Evolutionary conservation across 92 coral and sea anemone genomes (phyloP).

Genomic region (Zoanthus sociatus): DNA sequence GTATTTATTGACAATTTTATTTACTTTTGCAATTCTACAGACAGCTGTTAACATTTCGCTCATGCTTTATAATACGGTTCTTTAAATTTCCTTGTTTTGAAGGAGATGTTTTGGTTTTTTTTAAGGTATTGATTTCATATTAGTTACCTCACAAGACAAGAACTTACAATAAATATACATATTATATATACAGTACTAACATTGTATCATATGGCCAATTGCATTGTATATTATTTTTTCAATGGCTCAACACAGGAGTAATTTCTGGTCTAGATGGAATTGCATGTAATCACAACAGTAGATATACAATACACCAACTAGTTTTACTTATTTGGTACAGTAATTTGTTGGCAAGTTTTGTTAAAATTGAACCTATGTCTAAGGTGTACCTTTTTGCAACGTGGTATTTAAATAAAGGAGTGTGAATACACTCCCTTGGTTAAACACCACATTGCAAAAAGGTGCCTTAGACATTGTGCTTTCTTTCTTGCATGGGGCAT

Average conservation of each 20-base stretch:
- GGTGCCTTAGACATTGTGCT: no score
- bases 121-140: neutral
- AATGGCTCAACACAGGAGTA: conserved; percentile 37
- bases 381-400: no score
- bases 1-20: no score
- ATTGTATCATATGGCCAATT: conserved; percentile 37
- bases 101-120: neutral
- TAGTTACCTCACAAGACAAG: conserved; percentile 46
- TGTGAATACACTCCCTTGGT: no score
- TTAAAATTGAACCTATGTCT: no score
- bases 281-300: neutral
- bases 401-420: no score
- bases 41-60: no score
- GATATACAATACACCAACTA: neutral
- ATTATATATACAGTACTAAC: conserved; percentile 10
- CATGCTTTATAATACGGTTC: neutral
- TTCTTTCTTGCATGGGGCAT: no score
- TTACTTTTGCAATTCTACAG: no score
- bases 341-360: no score
- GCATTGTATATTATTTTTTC: conserved; percentile 43
- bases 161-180: conserved; percentile 28
- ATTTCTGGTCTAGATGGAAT: conserved; percentile 2
- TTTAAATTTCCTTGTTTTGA: neutral
- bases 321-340: no score
- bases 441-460: no score